Conservation (phyloP, 2,113 vertebrate species). For the Aplodontia rufa region DNA sequence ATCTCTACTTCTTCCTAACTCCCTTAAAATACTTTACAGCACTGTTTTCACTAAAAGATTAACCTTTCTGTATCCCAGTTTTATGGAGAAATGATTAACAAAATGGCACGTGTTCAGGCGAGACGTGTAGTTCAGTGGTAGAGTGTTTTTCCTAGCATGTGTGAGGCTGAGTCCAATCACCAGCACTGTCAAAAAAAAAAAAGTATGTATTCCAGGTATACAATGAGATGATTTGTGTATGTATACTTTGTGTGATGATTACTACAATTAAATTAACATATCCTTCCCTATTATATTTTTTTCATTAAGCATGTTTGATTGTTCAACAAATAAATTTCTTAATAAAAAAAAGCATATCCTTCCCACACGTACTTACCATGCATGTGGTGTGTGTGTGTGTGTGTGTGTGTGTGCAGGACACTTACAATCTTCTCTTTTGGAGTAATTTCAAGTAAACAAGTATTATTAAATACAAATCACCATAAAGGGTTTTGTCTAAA, state of each 20-base stretch:
- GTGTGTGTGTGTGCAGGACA: background rate
- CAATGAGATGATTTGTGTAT: background rate
- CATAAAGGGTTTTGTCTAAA: background rate
- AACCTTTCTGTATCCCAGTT: background rate
- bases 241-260: background rate
- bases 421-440: background rate
- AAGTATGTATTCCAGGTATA: background rate
- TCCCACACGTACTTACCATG: too few relatives aligned
- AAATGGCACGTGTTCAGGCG: background rate
- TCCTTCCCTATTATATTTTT: too few relatives aligned
- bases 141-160: background rate
- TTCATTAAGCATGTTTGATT: too few relatives aligned
- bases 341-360: too few relatives aligned
- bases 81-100: background rate
- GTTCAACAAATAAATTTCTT: too few relatives aligned
- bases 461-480: background rate
- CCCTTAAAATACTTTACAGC: background rate
- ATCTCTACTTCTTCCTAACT: background rate
- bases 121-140: background rate
- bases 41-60: background rate
- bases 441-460: background rate
- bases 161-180: background rate
- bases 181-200: background rate
- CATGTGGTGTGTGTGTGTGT: background rate
- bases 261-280: too few relatives aligned